phyloP scores from a whole-genome alignment of 2,113 vertebrate genomes.

The Dolichallabes microphthalmus region DNA sequence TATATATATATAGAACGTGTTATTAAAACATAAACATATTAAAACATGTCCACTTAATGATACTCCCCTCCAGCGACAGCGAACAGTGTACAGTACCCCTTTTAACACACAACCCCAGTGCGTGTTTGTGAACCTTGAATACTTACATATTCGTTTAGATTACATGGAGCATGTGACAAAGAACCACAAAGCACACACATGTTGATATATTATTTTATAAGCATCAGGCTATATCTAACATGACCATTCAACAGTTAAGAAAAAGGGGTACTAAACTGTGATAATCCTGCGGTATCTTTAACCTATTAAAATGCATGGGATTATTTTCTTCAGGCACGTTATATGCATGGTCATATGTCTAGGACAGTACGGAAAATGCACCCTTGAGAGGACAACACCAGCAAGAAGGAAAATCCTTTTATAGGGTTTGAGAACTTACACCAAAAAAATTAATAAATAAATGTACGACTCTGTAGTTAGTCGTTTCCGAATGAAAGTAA shows the following conservation, averaged over 20 bases:
- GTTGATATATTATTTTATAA: not conserved
- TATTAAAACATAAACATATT: not conserved
- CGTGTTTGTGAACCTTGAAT: not conserved
- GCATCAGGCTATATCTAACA: not conserved
- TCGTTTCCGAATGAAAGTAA: no score
- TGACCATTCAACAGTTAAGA: no score
- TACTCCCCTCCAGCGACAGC: not conserved
- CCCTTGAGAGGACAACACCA: not conserved
- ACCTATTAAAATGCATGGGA: not conserved
- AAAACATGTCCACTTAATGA: no score
- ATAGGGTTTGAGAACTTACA: not conserved
- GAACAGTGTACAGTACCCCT: not conserved
- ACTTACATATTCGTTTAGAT: conserved; percentile 18
- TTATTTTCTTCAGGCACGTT: not conserved
- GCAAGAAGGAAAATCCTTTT: not conserved
- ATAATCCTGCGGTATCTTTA: not conserved
- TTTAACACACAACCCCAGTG: not conserved
- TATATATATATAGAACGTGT: no score
- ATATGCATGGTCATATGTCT: not conserved
- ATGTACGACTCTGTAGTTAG: no score
- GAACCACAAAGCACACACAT: not conserved
- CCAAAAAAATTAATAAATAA: no score
- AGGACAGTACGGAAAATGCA: not conserved
- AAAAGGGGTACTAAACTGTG: not conserved
- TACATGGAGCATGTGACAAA: conserved; percentile 9